Base-by-base conservation (phyloP, 2,113 vertebrate species). In the Pampusana beccarii region DNA sequence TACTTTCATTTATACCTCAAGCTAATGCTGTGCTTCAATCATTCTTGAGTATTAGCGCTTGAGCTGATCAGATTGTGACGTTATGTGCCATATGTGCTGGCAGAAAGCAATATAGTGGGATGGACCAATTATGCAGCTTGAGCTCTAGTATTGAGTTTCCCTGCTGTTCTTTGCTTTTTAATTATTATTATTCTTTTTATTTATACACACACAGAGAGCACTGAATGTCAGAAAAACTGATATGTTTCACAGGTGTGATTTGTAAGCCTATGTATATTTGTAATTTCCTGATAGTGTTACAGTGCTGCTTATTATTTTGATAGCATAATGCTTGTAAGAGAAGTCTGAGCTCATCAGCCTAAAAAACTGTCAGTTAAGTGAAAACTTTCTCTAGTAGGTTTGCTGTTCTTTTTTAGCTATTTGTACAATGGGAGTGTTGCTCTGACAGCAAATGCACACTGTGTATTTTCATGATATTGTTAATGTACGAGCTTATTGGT, bases 61-160 rank as follows among this genome's bases (percentile, higher is more conserved):
- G 89, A 89, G 95, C 92, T 88, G 86, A 97, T 97, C 82, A 95
- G 82, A 88, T 85, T 95, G 86, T 97, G 94, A 97, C 28, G 82
- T 80, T 70, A 14, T 10, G 40, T 75, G 65, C 96, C 94, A 96
- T 97, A 97, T 97, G 96, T 92, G 86, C 85, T 13, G 16, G 36
- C 78, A 92, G 38, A 71, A 72, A 90, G 70, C 80, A 69, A 8
- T 74, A 2, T 24, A 57, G 73, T 70, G 40, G 56, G 58, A 40
- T 61, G 71, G 70, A 80, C 86, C 78, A 48, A 54, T 77, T 87
- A 62, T 80, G 38, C 69, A 82, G 81, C 58, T 88, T 69, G 77
- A 72, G 86, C 72, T 88, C 80, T 95, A 54, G 89, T 86, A 54
- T 88, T 86, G 70, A 81, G 46, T 96, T 96, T 96, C 57, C 61